A percentile compares a stretch with the other conserved stretches of the same genome.
Conservation (phyloP, 2,888 invertebrate species). For the Clepsis dumicolana region DNA sequence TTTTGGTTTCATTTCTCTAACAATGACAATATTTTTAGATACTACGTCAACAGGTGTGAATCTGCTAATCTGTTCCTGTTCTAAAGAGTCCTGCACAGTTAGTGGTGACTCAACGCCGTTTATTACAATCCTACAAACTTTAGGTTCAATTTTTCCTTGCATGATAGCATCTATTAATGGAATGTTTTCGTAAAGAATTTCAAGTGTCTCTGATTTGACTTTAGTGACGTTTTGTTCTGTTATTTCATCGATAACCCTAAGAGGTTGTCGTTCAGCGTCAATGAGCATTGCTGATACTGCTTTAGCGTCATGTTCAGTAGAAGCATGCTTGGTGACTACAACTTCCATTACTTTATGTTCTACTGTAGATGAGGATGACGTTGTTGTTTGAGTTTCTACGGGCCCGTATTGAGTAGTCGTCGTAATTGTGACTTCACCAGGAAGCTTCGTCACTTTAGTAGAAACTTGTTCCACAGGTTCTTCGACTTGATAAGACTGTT, state of each 20-base stretch:
- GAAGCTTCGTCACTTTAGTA: constrained; percentile 49
- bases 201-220: constrained; percentile 60
- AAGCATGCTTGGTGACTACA: constrained; percentile 46
- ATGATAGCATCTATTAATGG: constrained; percentile 88
- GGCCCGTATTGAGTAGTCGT: constrained; percentile 58
- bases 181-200: constrained; percentile 78
- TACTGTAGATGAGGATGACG: constrained; percentile 43
- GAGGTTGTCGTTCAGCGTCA: constrained; percentile 79
- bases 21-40: constrained; percentile 87
- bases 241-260: constrained; percentile 79
- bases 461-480: constrained; percentile 48
- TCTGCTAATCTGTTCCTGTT: constrained; percentile 89
- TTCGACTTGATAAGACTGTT: constrained; percentile 44
- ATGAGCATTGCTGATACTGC: constrained; percentile 72
- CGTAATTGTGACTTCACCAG: constrained; percentile 52
- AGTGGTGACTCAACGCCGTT: constrained; percentile 87
- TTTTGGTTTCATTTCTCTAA: constrained; percentile 84
- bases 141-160: constrained; percentile 88
- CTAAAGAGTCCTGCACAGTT: constrained; percentile 89
- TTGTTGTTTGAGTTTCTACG: constrained; percentile 52
- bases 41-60: constrained; percentile 89
- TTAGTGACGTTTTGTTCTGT: constrained; percentile 78
- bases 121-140: constrained; percentile 87
- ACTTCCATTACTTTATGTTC: constrained; percentile 56
- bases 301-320: constrained; percentile 62